phyloP scores from a whole-genome alignment of 2,797 vertebrate species.

The Scleropages formosus region DNA sequence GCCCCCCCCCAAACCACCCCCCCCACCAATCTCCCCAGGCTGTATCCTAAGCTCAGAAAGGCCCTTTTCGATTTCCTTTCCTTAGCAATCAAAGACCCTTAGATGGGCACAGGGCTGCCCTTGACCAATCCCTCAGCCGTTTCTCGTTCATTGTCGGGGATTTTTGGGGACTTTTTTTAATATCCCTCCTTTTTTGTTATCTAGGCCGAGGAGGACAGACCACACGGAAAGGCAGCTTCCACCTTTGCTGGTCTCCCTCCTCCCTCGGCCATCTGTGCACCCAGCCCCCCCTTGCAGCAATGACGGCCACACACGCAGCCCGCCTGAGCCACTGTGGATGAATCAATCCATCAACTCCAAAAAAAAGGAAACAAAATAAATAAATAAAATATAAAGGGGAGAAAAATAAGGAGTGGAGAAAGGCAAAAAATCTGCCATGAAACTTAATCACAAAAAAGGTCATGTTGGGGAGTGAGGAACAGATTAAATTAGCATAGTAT shows the following conservation, averaged over 20 bases:
- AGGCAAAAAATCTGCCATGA: slow-evolving; percentile 79
- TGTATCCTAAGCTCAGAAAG: too few relatives aligned
- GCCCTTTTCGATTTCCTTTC: too few relatives aligned
- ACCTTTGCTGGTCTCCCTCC: not conserved
- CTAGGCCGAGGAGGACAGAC: slow-evolving; percentile 31
- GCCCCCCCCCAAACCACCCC: slow-evolving; percentile 32
- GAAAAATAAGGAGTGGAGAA: slow-evolving; percentile 40
- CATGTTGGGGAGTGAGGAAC: slow-evolving; percentile 95
- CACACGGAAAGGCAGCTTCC: slow-evolving; percentile 31
- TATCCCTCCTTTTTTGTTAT: slow-evolving; percentile 31
- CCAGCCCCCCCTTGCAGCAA: slow-evolving; percentile 51
- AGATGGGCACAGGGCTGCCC: slow-evolving; percentile 35
- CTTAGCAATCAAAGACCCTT: slow-evolving; percentile 22
- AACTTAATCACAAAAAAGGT: slow-evolving; percentile 98
- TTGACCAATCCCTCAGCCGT: slow-evolving; percentile 54
- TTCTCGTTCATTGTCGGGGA: slow-evolving; percentile 62
- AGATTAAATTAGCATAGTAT: slow-evolving; percentile 99
- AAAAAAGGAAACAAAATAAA: not conserved
- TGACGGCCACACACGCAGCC: slow-evolving; percentile 60
- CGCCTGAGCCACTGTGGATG: slow-evolving; percentile 69
- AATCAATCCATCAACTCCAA: slow-evolving; percentile 80
- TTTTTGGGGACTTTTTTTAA: slow-evolving; percentile 3
- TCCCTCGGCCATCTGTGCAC: slow-evolving; percentile 44
- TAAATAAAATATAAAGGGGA: not conserved
- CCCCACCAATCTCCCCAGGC: not conserved